These are phyloP conservation scores for Poliocrania exsul DNA, from an alignment of 2,797 vertebrate species.

Conservation along the genomic window DNA sequence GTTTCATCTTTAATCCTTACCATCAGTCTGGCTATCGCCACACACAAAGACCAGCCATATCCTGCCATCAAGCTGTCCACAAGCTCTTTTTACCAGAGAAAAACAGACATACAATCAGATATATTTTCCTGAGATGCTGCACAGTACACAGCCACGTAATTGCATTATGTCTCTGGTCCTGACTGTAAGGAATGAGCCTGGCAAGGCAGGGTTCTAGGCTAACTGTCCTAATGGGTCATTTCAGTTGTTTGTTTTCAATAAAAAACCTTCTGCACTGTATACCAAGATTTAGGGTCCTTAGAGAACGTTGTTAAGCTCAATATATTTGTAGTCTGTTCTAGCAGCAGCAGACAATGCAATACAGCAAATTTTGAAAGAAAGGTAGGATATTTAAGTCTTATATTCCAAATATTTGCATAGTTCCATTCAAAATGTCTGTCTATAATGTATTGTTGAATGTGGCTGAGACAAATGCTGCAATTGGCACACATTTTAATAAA, in stretches of 20 bases:
- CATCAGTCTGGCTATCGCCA: constrained; percentile 46
- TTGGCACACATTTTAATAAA: neutral
- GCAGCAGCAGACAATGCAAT: neutral
- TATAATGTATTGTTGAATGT: neutral
- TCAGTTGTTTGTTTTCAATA: constrained; percentile 54
- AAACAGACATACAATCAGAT: constrained; percentile 46
- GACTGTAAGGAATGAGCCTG: constrained; percentile 58
- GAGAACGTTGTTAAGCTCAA: neutral
- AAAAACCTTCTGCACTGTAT: constrained; percentile 20
- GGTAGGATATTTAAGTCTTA: neutral
- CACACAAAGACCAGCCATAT: constrained; percentile 9
- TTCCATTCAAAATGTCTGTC: neutral
- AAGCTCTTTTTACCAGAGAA: constrained; percentile 54
- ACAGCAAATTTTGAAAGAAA: neutral
- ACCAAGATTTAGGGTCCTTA: constrained; percentile 41
- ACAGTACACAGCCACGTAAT: constrained; percentile 7
- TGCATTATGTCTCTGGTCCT: constrained; percentile 22
- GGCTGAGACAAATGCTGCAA: neutral
- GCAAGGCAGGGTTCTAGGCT: constrained; percentile 39
- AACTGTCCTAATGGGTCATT: constrained; percentile 61
- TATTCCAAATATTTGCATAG: neutral
- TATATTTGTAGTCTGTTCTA: neutral
- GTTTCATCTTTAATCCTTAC: constrained; percentile 28
- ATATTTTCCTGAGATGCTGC: constrained; percentile 9
- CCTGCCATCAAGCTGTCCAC: constrained; percentile 65